Base-by-base conservation (phyloP, 2,888 invertebrate species). In the Masnerella sp. region DNA sequence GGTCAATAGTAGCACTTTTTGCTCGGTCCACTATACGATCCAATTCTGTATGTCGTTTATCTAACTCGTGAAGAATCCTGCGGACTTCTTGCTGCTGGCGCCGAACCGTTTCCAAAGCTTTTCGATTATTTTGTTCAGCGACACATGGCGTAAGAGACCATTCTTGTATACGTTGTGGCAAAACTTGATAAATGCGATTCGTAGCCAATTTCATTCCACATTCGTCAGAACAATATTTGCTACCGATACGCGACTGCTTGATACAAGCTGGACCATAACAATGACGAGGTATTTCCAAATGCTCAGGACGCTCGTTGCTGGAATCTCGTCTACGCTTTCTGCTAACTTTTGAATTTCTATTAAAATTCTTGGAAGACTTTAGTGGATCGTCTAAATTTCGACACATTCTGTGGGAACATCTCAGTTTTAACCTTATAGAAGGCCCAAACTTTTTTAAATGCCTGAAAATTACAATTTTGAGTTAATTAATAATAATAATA, bases 191-290 rank as follows among this genome's bases (percentile, higher is more conserved):
- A 77, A 96, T 95, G 79, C 96, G 90, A 40, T 92, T 93, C 0
- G 94, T 94, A 0, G 98, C 98, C 18, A 99, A 89, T 81, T 93
- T 92, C 82, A 96, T 90, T 0, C 98, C 98, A 85, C 98, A 99
- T 76, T 94, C 93, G 76, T 97, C 93, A 5, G 95, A 94, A 84
- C 99, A 99, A 84, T 98, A 99, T 88, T 98, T 98, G 69, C 96
- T 97, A 32, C 92, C 92, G 0, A 91, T 89, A 9, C 93, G 89
- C 0, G 98, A 95, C 32, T 93, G 92, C 65, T 92, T 91, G 0
- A 90, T 90, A 87, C 99, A 99, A 56, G 92, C 92, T 0, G 97
- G 98, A 0, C 98, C 98, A 83, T 94, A 94, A 86, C 99, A 99
- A 82, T 99, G 98, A 0, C 94, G 88, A 0, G 93, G 90, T 8